A percentile compares a stretch with the other conserved stretches of the same genome.
phyloP scores from a whole-genome alignment of 2,113 vertebrate species.

The Pseudonaja textilis region DNA sequence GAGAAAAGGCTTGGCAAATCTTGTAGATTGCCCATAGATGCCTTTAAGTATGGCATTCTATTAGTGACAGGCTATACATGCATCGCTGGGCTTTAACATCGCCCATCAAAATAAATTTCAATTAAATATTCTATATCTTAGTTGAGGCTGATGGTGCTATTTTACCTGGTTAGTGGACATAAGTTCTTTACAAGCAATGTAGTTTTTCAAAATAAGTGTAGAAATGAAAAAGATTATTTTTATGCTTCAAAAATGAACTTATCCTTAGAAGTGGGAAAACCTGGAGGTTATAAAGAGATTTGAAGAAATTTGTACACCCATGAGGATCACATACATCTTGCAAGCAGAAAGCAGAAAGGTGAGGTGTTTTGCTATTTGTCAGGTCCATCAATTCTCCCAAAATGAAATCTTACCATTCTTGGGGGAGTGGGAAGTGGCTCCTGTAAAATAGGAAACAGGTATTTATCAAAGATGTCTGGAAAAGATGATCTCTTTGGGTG shows the following conservation, averaged over 20 bases:
- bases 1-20: background rate
- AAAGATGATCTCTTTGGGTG: background rate
- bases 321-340: background rate
- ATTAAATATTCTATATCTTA: background rate
- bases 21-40: background rate
- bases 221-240: background rate
- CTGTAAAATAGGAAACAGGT: background rate
- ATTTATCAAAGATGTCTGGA: background rate
- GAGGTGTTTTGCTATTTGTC: background rate
- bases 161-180: background rate
- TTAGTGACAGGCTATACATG: background rate
- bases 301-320: background rate
- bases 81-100: background rate
- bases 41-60: background rate
- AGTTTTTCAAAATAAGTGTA: background rate
- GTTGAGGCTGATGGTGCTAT: background rate
- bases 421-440: background rate
- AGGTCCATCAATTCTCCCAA: background rate
- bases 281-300: background rate
- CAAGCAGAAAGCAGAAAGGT: background rate
- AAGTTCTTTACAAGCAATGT: background rate
- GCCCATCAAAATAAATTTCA: background rate
- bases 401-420: background rate
- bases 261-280: background rate
- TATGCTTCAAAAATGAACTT: background rate